phyloP scores from a whole-genome alignment of 2,797 vertebrate species.

The Sebastes wilsoni region DNA sequence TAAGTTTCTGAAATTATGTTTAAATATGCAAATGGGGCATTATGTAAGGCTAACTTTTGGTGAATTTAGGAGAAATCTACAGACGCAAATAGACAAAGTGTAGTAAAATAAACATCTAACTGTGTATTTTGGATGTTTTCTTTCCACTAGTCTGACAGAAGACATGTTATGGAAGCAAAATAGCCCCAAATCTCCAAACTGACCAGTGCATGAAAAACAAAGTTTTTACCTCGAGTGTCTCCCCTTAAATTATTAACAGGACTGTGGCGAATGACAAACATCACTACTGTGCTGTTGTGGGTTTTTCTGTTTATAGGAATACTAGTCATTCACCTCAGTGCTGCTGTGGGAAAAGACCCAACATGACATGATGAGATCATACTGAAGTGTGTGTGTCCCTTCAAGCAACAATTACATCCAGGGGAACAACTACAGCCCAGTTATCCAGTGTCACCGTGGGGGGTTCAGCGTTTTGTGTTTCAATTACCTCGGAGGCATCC shows the following conservation, averaged over 20 bases:
- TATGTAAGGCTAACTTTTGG: too few relatives aligned
- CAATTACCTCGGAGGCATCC: not conserved
- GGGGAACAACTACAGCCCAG: not conserved
- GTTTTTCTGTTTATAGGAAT: not conserved
- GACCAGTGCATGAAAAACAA: too few relatives aligned
- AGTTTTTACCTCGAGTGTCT: too few relatives aligned
- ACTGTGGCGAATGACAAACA: not conserved
- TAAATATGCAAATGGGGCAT: too few relatives aligned
- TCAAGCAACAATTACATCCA: slow-evolving; percentile 32
- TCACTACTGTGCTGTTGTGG: not conserved
- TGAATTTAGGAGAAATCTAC: too few relatives aligned
- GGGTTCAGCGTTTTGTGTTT: slow-evolving; percentile 1
- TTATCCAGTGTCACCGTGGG: not conserved
- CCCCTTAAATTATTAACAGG: not conserved
- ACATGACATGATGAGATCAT: slow-evolving; percentile 41
- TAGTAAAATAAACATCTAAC: too few relatives aligned
- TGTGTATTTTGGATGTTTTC: too few relatives aligned
- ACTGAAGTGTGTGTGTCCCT: not conserved
- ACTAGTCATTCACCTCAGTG: slow-evolving; percentile 11
- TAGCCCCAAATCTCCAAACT: too few relatives aligned
- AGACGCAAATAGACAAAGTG: too few relatives aligned
- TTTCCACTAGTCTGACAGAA: too few relatives aligned
- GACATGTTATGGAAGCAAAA: too few relatives aligned
- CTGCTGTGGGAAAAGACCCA: slow-evolving; percentile 29
- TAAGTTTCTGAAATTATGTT: too few relatives aligned